phyloP scores from a whole-genome alignment of 2,797 vertebrate genomes.

The Poeciliopsis infans region DNA sequence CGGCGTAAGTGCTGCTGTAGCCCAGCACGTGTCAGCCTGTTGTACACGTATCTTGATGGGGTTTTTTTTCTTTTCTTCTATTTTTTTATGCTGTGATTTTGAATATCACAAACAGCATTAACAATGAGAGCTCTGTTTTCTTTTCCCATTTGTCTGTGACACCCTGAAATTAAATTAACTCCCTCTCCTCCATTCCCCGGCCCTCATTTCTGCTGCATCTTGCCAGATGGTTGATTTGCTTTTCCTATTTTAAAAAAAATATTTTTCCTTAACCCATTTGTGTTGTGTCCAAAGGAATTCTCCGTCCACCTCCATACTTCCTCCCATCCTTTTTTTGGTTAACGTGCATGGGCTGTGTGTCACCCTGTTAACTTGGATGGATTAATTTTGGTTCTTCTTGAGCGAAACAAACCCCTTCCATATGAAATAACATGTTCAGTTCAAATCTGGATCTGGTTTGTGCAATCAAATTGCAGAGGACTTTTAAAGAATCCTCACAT shows the following conservation, averaged over 20 bases:
- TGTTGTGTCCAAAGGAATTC: conserved; percentile 54
- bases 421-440: conserved; percentile 72
- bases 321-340: conserved; percentile 31
- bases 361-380: conserved; percentile 74
- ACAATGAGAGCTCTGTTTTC: conserved; percentile 34
- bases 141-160: conserved; percentile 56
- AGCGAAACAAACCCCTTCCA: conserved; percentile 73
- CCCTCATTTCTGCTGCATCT: conserved; percentile 51
- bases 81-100: conserved; percentile 45
- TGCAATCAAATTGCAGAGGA: conserved; percentile 80
- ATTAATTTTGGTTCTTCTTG: conserved; percentile 79
- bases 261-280: conserved; percentile 47
- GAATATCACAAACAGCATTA: conserved; percentile 24
- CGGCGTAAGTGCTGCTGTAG: conserved; percentile 60
- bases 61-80: conserved; percentile 25
- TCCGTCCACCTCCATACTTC: conserved; percentile 18
- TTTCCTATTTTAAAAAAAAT: not conserved
- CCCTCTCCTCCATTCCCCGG: not conserved
- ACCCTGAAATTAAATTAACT: conserved; percentile 33
- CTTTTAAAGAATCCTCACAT: conserved; percentile 76
- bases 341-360: conserved; percentile 80
- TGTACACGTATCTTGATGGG: conserved; percentile 60
- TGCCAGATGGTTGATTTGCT: conserved; percentile 42
- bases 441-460: conserved; percentile 78
- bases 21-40: conserved; percentile 62